Percentiles rank a stretch among this genome's conserved stretches.
Evolutionary conservation across 2,888 invertebrate genomes (phyloP).

Genomic region (Papilio demoleus): DNA sequence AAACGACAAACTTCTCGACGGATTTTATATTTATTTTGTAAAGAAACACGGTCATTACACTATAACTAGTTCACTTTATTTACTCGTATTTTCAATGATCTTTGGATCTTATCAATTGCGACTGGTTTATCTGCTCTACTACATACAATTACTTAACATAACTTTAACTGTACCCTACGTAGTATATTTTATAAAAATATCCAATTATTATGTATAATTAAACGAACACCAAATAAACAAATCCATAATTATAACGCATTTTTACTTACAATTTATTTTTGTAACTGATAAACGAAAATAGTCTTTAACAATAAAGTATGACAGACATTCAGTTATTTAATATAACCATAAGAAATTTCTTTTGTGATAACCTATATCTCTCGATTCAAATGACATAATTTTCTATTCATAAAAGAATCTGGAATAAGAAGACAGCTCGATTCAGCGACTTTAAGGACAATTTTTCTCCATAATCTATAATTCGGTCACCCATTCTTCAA

Average conservation of each 20-base stretch:
- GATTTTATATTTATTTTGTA: constrained; percentile 50
- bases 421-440: not conserved
- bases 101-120: not conserved
- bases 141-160: not conserved
- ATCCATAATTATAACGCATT: not conserved
- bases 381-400: constrained; percentile 13
- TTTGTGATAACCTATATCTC: constrained; percentile 18
- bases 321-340: too few species aligned
- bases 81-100: not conserved
- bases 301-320: too few species aligned
- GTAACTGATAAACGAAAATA: too few species aligned
- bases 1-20: constrained; percentile 42
- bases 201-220: not conserved
- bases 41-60: not conserved
- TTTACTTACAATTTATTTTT: not conserved
- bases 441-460: constrained; percentile 26
- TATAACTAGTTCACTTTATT: not conserved
- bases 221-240: not conserved
- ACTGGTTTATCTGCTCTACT: not conserved
- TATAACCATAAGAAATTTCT: too few species aligned
- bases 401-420: constrained; percentile 15
- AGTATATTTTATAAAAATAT: too few species aligned
- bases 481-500: constrained; percentile 54
- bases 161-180: not conserved
- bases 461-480: constrained; percentile 45